Percentiles rank a stretch among this genome's conserved stretches.
Evolutionary conservation across 1,140 invertebrate genomes (phyloP).

Genomic region (Drosophila punjabiensis): DNA sequence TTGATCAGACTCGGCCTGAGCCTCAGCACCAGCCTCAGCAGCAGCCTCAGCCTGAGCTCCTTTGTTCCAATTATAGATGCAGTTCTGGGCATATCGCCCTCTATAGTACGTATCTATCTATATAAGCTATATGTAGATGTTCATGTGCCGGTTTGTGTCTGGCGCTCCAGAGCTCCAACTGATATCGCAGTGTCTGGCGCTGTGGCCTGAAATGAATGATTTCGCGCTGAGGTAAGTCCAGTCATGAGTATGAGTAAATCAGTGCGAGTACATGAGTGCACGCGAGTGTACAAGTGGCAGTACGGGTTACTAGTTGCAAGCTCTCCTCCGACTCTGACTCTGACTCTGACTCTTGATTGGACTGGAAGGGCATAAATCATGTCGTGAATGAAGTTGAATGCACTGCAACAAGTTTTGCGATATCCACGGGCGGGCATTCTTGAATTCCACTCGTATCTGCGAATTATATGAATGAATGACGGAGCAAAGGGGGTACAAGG

Average conservation of each 20-base stretch:
- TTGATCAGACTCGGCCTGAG: constrained; percentile 9
- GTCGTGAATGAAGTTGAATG: constrained; percentile 55
- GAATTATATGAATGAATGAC: constrained; percentile 16
- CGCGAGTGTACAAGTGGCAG: constrained; percentile 3
- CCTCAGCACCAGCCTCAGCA: not conserved
- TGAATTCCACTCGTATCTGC: constrained; percentile 35
- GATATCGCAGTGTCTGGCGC: constrained; percentile 59
- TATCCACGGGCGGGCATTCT: constrained; percentile 47
- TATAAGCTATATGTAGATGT: constrained; percentile 23
- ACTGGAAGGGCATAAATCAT: constrained; percentile 52
- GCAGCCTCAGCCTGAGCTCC: constrained; percentile 39
- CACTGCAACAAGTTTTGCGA: constrained; percentile 45
- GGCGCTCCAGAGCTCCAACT: constrained; percentile 51
- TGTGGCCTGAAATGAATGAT: constrained; percentile 41
- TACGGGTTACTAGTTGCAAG: constrained; percentile 10
- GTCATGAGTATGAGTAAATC: constrained; percentile 12
- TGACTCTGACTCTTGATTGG: constrained; percentile 28
- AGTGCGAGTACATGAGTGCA: constrained; percentile 7
- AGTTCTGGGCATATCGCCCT: constrained; percentile 40
- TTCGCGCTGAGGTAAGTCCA: constrained; percentile 34
- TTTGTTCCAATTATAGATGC: constrained; percentile 81
- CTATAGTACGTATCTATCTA: constrained; percentile 22
- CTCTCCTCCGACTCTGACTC: not conserved
- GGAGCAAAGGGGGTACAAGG: not conserved
- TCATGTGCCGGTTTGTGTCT: constrained; percentile 80